Evolutionary conservation across 2,888 invertebrate genomes (phyloP).

Genomic region (Perizoma affinitatum): DNA sequence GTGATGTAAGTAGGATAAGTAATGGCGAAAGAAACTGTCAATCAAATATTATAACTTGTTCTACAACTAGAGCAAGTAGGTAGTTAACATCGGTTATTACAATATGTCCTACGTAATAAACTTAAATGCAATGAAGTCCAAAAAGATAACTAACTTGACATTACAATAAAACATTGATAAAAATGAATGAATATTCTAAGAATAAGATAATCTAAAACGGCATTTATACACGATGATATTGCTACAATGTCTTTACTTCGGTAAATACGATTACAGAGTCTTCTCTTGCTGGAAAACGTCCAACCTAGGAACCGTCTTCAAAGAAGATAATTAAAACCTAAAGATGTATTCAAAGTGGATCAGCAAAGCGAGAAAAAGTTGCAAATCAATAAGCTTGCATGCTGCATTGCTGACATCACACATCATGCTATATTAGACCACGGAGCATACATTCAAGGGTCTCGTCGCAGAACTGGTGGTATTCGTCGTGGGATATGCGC

Average conservation of each 20-base stretch:
- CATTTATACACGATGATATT: not conserved
- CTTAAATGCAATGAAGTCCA: not conserved
- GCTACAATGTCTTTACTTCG: not conserved
- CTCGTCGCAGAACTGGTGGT: slow-evolving; percentile 91
- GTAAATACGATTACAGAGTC: too few relatives aligned
- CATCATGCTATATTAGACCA: slow-evolving; percentile 49
- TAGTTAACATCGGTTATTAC: slow-evolving; percentile 6
- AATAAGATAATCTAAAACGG: not conserved
- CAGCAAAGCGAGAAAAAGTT: slow-evolving; percentile 32
- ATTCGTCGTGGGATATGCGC: slow-evolving; percentile 89
- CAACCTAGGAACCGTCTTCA: too few relatives aligned
- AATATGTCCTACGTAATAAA: slow-evolving; percentile 9
- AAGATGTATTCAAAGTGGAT: slow-evolving; percentile 17
- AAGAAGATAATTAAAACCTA: not conserved
- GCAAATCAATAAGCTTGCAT: slow-evolving; percentile 63
- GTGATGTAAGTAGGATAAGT: slow-evolving; percentile 38
- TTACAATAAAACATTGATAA: too few relatives aligned
- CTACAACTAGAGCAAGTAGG: slow-evolving; percentile 10
- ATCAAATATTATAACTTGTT: slow-evolving; percentile 22
- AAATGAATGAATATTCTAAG: not conserved
- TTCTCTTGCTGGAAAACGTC: too few relatives aligned
- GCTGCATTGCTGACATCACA: slow-evolving; percentile 45
- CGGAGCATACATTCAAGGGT: slow-evolving; percentile 89
- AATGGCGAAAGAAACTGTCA: slow-evolving; percentile 32
- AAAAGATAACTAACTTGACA: not conserved